Conservation (phyloP, 2,797 vertebrate genomes). For the Miichthys miiuy region DNA sequence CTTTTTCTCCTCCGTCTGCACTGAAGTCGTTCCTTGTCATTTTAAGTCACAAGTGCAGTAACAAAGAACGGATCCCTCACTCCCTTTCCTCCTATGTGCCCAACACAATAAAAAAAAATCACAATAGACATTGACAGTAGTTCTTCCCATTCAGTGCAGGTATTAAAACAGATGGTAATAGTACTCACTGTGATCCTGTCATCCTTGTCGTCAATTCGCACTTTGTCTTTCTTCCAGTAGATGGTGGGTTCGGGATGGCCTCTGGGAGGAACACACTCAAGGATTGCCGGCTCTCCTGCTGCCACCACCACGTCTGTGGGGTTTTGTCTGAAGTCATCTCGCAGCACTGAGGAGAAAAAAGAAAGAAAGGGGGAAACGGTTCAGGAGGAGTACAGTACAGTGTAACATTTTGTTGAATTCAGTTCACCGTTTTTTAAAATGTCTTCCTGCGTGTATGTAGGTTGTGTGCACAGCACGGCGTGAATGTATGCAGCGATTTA, state of each 20-base stretch:
- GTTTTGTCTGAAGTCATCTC: constrained; percentile 98
- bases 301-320: constrained; percentile 97
- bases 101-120: background rate
- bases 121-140: background rate
- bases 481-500: constrained; percentile 45
- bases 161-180: constrained; percentile 6
- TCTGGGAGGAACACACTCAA: constrained; percentile 96
- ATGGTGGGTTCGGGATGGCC: constrained; percentile 98
- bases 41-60: background rate
- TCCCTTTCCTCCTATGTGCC: background rate
- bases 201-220: constrained; percentile 94
- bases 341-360: constrained; percentile 86
- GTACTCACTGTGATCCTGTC: constrained; percentile 93
- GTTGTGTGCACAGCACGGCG: constrained; percentile 10
- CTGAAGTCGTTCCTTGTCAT: background rate
- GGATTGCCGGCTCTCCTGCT: constrained; percentile 95
- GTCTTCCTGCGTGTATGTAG: background rate
- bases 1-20: background rate
- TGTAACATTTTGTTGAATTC: background rate
- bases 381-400: constrained; percentile 12
- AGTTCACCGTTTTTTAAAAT: constrained; percentile 5
- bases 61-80: background rate
- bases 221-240: constrained; percentile 99
- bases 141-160: background rate
- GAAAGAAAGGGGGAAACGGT: background rate